Base-by-base conservation (phyloP, 1,140 invertebrate genomes). In the Drosophila navojoa region DNA sequence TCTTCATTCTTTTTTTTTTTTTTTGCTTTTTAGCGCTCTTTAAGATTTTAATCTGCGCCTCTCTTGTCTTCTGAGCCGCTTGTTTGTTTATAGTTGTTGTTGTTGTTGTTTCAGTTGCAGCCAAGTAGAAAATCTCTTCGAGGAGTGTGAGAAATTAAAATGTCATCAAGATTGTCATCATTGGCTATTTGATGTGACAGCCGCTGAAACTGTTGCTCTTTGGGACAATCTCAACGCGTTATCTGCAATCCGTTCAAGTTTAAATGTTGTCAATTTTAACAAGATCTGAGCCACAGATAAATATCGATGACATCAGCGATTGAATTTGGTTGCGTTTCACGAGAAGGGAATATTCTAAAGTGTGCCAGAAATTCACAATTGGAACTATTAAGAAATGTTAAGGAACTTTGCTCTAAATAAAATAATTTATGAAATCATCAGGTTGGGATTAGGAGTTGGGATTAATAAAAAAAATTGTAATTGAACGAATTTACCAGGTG, bases 131-230 rank as follows among this genome's bases (percentile, higher is more conserved):
- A 90, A 91, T 82, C 74, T 76, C 71, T 53, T 78, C 47, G 52
- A 19, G 40, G 71, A 61, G 71, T 86, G 82, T 89, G 79, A 89
- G 79, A 89, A 89, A 87, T 91, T 91, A 91, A 91, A 91, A 90
- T 90, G 90, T 91, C 90, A 91, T 90, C 81, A 76, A 91, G 90
- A 91, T 91, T 91, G 90, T 91, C 90, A 71, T 87, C 73, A 76
- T 70, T 53, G 81, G 66, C 79, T 76, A 85, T 79, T 53, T 77
- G 81, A 86, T 77, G 78, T 81, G 86, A 90, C 81, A 86, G 66
- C 75, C 74, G 60, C 22, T 67, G 67, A 69, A 76, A 82, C 79
- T 62, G 67, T 70, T 78, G 57, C 38, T 44, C 32, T 13, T 19
- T n/a, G 15, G 29, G 2, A 5, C 29, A 44, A 45, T 40, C 49